phyloP scores from a whole-genome alignment of 2,888 invertebrate species.

The Epsilonema sp. region DNA sequence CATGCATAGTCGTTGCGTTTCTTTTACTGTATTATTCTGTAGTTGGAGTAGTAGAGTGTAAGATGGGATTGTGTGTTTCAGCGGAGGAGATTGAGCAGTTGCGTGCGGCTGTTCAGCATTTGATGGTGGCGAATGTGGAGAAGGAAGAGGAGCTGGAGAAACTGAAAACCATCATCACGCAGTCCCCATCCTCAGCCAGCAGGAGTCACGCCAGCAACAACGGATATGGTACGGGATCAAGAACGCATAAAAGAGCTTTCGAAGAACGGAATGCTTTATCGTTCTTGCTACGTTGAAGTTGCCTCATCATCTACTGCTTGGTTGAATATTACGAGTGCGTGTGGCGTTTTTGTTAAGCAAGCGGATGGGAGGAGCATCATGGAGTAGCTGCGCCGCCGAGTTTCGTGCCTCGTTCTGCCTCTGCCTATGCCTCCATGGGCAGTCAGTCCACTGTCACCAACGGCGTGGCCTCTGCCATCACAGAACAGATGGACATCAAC shows the following conservation, averaged over 20 bases:
- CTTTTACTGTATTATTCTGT: too few relatives aligned
- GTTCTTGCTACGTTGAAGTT: too few relatives aligned
- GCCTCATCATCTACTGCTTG: too few relatives aligned
- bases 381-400: constrained; percentile 9
- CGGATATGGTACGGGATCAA: constrained; percentile 1
- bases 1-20: too few relatives aligned
- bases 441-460: constrained; percentile 6
- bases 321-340: too few relatives aligned
- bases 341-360: not conserved
- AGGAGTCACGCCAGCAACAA: not conserved
- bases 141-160: constrained; percentile 20
- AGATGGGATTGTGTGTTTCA: too few relatives aligned
- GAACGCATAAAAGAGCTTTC: too few relatives aligned
- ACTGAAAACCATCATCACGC: not conserved
- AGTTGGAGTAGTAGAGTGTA: too few relatives aligned
- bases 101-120: constrained; percentile 33
- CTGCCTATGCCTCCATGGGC: not conserved
- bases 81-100: constrained; percentile 35
- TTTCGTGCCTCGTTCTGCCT: constrained; percentile 3
- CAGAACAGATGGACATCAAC: constrained; percentile 17
- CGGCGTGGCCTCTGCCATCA: too few relatives aligned
- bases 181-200: too few relatives aligned
- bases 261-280: too few relatives aligned
- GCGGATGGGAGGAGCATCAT: not conserved
- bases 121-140: constrained; percentile 35